Base-by-base conservation (phyloP, 1,140 invertebrate species). In the Drosophila suzukii region DNA sequence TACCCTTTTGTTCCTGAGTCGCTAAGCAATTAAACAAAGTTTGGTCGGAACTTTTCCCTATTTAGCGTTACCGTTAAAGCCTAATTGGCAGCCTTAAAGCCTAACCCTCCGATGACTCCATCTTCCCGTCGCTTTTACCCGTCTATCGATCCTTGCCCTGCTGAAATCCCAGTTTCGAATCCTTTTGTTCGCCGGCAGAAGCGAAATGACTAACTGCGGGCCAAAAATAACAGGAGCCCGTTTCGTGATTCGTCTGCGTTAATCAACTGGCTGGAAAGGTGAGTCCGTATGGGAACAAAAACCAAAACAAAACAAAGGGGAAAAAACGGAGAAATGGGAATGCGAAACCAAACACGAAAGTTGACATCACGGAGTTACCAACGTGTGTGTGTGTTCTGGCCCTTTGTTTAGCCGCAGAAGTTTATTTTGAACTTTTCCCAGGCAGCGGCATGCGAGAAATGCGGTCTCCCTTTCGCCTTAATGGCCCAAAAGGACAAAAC, bases 381-480 rank as follows among this genome's bases (percentile, higher is more conserved):
- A 30, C 61, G n/a, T 60, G 38, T 71, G 46, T 71, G 46, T 61
- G 32, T 44, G 27, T 32, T 30, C 41, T 62, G 34, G 47, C 57
- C 56, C 57, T 68, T 75, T 70, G 59, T 78, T 74, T 56, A 62
- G 79, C 78, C 82, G 47, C 81, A 80, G 55, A 90, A 86, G 81
- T 90, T 90, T 86, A 83, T 90, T 85, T 80, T 80, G 66, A 80
- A 90, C 81, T 73, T 80, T 82, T 75, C 65, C 73, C 86, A 85
- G 75, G 75, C 75, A 77, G 65, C 39, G 79, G 80, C 78, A 81
- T 82, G 79, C 74, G 57, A 81, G 79, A 58, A 89, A 89, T 89
- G 72, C 65, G 84, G 57, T 53, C 62, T 56, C 58, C 56, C 54
- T 46, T 24, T 43, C 47, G 59, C 50, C 56, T 46, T 50, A 50